Evolutionary conservation across 2,888 invertebrate genomes (phyloP).

Genomic region (Spialia ferax): DNA sequence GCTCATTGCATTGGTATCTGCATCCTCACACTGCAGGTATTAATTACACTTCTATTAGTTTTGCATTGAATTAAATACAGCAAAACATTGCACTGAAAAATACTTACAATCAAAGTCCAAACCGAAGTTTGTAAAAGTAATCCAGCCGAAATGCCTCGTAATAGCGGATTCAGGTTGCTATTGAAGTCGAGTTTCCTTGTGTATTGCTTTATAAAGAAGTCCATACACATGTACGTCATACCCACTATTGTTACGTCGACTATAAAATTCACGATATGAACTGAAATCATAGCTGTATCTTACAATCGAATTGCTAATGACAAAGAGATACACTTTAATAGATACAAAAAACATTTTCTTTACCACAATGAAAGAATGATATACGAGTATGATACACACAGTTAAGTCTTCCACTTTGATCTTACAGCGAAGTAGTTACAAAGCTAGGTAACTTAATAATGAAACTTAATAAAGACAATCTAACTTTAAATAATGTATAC

Average conservation of each 20-base stretch:
- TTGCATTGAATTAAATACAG: too few relatives aligned
- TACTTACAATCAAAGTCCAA: slow-evolving; percentile 64
- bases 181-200: slow-evolving; percentile 63
- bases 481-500: slow-evolving; percentile 44
- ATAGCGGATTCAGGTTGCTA: slow-evolving; percentile 62
- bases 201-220: slow-evolving; percentile 71
- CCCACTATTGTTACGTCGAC: slow-evolving; percentile 60
- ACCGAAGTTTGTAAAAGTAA: slow-evolving; percentile 62
- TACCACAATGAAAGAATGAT: too few relatives aligned
- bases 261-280: slow-evolving; percentile 61
- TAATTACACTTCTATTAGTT: too few relatives aligned
- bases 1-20: too few relatives aligned
- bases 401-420: too few relatives aligned
- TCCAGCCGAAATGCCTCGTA: slow-evolving; percentile 65
- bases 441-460: too few relatives aligned
- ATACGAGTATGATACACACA: too few relatives aligned
- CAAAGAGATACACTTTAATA: too few relatives aligned
- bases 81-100: not conserved
- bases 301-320: too few relatives aligned
- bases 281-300: slow-evolving; percentile 52
- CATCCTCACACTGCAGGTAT: too few relatives aligned
- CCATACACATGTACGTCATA: slow-evolving; percentile 72
- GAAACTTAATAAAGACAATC: slow-evolving; percentile 9
- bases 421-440: too few relatives aligned
- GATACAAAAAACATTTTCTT: too few relatives aligned